phyloP scores from a whole-genome alignment of 92 coral and sea anemone genomes.

The Bergia sp. region DNA sequence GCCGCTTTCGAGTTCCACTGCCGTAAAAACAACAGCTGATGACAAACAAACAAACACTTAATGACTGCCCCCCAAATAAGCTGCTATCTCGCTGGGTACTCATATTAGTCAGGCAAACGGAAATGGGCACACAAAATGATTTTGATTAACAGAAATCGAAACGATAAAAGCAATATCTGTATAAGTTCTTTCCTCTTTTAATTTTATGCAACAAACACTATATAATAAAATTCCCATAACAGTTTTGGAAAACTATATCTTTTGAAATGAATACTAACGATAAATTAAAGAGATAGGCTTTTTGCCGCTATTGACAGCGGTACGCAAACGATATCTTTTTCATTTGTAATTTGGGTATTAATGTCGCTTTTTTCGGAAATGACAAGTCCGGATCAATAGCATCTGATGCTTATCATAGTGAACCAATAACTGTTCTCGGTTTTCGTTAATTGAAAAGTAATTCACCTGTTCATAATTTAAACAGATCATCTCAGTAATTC shows the following conservation, averaged over 20 bases:
- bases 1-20: background rate
- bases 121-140: background rate
- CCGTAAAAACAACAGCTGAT: background rate
- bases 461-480: constrained; percentile 9
- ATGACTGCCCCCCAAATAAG: background rate
- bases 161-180: background rate
- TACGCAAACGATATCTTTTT: background rate
- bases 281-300: background rate
- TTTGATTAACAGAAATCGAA: background rate
- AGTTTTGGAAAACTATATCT: background rate
- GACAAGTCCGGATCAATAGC: background rate
- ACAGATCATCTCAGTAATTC: background rate
- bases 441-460: background rate
- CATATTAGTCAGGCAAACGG: background rate
- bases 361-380: background rate
- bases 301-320: background rate
- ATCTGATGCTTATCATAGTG: background rate
- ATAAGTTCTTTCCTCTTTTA: background rate
- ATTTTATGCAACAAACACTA: background rate
- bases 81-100: background rate
- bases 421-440: background rate
- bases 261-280: background rate
- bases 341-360: background rate
- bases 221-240: background rate
- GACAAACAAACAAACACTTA: background rate